A percentile compares a stretch with the other conserved stretches of the same genome.
Evolutionary conservation across 2,113 vertebrate species (phyloP).

Genomic region (Catharus minimus): DNA sequence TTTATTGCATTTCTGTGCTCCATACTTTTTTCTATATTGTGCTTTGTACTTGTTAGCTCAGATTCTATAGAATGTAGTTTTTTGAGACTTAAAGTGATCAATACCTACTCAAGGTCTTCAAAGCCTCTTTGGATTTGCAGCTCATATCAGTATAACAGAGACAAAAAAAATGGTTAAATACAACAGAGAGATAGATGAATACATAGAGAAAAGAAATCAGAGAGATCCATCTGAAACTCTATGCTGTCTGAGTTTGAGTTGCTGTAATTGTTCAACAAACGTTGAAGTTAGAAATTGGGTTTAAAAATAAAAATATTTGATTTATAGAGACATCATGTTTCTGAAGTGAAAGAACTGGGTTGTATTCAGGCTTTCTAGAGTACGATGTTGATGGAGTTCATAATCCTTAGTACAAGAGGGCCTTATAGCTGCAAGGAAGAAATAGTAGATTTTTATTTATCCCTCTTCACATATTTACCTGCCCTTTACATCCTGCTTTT

Average conservation of each 20-base stretch:
- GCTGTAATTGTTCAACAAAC: neutral
- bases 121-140: conserved; percentile 37
- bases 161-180: neutral
- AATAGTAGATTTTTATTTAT: neutral
- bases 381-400: neutral
- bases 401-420: neutral
- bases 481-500: neutral
- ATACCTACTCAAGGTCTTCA: conserved; percentile 46
- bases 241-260: neutral
- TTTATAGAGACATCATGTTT: neutral
- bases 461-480: neutral
- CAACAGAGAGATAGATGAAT: conserved; percentile 45
- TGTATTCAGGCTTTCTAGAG: neutral
- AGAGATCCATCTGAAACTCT: conserved; percentile 50
- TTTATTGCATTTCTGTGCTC: neutral
- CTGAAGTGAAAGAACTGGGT: neutral
- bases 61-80: conserved; percentile 6
- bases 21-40: neutral
- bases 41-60: neutral
- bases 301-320: conserved; percentile 20
- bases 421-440: neutral
- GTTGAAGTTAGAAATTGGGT: neutral
- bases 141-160: conserved; percentile 26
- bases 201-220: conserved; percentile 28
- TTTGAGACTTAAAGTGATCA: conserved; percentile 46